Evolutionary conservation across 2,113 vertebrate genomes (phyloP).

Genomic region (Indicator indicator): DNA sequence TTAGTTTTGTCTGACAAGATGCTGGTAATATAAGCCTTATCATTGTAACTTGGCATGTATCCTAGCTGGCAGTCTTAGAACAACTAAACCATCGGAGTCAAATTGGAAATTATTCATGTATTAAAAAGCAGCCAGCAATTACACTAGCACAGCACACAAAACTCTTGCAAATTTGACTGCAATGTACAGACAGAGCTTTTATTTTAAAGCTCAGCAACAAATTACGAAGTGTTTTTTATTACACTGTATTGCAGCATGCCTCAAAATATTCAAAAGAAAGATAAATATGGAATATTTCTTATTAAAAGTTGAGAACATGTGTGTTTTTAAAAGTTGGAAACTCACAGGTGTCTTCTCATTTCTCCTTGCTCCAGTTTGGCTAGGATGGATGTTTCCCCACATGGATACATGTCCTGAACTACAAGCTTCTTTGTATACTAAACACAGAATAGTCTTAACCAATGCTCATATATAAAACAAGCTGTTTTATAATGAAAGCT

Average conservation of each 20-base stretch:
- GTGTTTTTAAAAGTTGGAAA: background rate
- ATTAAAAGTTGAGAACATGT: background rate
- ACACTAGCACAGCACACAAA: background rate
- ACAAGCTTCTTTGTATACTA: background rate
- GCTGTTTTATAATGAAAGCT: background rate
- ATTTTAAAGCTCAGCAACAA: background rate
- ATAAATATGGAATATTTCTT: background rate
- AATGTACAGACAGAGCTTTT: background rate
- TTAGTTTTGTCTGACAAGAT: background rate
- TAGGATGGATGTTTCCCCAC: background rate
- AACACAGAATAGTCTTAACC: background rate
- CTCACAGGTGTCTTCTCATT: background rate
- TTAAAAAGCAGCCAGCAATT: background rate
- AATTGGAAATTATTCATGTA: background rate
- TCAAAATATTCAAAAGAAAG: background rate
- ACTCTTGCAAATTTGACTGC: background rate
- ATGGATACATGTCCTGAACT: background rate
- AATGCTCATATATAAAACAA: background rate
- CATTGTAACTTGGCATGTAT: background rate
- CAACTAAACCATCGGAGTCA: background rate
- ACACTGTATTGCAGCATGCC: background rate
- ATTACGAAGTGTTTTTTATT: background rate
- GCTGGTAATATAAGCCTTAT: background rate
- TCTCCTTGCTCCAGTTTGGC: background rate
- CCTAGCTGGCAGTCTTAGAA: background rate